Base-by-base conservation (phyloP, 1,140 invertebrate species). In the Lysiphlebus fabarum region DNA sequence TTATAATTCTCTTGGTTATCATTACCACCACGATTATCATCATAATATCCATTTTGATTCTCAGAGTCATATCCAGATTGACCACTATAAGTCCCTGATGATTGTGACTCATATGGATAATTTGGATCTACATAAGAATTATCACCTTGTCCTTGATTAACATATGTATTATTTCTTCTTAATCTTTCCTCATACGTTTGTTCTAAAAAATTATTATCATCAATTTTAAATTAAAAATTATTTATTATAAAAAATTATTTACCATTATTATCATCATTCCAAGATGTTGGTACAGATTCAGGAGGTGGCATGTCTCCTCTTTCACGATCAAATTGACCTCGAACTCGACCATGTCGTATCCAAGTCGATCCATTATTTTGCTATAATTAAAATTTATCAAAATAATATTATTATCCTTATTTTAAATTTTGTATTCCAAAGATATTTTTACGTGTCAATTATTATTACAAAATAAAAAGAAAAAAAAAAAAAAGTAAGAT, bases 91-190 rank as follows among this genome's bases (percentile, higher is more conserved):
- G 36, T 47, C 38, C 7, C 45, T 58, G 51, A 12, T 2, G 2
- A 62, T 0, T 62, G 58, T 7, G 62, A 53, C 8, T 69, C 65
- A 12, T 68, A 65, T 1, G 53, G 59, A 42, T 17, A 40, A 17
- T 58, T 68, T 44, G 63, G 63, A 40, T 50, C 47, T 34, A 61
- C 63, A 2, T 49, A 45, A 26, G 17, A 26, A 2, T 36, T 33
- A 12, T 50, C 34, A 34, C 12, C 2, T 6, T 50, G 34, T 1
- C 10, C n/a, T 11, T 10, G 6, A 17, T 26, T 43, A 38, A 11
- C 44, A 26, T 56, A 56, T 10, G 37, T 9, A 34, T 14, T 14
- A 48, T 56, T 55, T 17, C 53, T 42, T 42, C 49, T 51, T 17
- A 53, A 14, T 8, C 42, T 12, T 53, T 58, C 57, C 7, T 58